A percentile compares a stretch with the other conserved stretches of the same genome.
Evolutionary conservation across 2,797 vertebrate species (phyloP).

Genomic region (Sebastes cheni): DNA sequence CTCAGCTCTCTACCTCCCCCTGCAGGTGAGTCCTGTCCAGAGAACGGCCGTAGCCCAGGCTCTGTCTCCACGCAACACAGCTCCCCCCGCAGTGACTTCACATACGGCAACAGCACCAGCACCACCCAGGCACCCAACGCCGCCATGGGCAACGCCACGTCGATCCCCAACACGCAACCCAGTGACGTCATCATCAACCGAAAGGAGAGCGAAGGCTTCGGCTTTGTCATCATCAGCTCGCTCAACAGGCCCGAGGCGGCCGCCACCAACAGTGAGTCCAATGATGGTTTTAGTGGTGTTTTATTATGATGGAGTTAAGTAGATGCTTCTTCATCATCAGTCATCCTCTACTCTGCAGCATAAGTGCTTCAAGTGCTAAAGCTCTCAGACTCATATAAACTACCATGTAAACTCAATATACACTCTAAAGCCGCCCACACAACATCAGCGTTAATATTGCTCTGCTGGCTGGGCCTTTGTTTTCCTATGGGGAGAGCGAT

Average conservation of each 20-base stretch:
- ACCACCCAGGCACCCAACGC: slow-evolving; percentile 77
- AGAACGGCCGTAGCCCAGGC: slow-evolving; percentile 95
- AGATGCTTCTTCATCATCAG: background rate
- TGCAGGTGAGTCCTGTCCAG: slow-evolving; percentile 91
- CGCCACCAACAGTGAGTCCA: slow-evolving; percentile 87
- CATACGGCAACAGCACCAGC: slow-evolving; percentile 88
- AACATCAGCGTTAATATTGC: background rate
- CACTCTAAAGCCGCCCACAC: background rate
- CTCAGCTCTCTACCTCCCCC: slow-evolving; percentile 52
- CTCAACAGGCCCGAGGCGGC: slow-evolving; percentile 93
- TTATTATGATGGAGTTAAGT: background rate
- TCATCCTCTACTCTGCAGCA: background rate
- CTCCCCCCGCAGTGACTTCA: slow-evolving; percentile 94
- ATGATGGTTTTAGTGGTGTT: background rate
- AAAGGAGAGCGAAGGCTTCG: slow-evolving; percentile 97
- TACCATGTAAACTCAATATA: background rate
- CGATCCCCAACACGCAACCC: slow-evolving; percentile 85
- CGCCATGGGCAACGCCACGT: slow-evolving; percentile 69
- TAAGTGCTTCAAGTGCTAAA: slow-evolving; percentile 6
- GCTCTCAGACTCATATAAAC: slow-evolving; percentile 24
- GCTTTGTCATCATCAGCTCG: slow-evolving; percentile 99
- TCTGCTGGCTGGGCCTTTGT: background rate
- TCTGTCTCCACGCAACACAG: slow-evolving; percentile 96
- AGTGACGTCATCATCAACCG: slow-evolving; percentile 94
- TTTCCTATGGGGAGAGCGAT: background rate